Conservation (phyloP, 2,113 vertebrate species). For the Lamprologus lemairii region DNA sequence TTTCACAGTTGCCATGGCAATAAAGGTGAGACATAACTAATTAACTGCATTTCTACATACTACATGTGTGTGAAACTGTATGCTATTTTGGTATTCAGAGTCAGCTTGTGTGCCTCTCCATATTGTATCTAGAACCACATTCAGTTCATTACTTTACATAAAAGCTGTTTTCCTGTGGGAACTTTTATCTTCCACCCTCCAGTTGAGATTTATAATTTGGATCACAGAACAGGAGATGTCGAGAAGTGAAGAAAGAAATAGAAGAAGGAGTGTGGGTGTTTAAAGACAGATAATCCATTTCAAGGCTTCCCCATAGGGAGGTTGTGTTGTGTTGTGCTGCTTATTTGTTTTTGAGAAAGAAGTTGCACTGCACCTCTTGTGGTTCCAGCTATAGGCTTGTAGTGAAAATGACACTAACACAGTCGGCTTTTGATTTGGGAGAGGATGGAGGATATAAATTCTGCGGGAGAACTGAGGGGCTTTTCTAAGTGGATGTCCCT, state of each 20-base stretch:
- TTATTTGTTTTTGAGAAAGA: constrained; percentile 57
- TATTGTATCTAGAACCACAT: background rate
- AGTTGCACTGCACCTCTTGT: constrained; percentile 33
- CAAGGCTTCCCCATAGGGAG: constrained; percentile 48
- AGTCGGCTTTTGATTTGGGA: constrained; percentile 33
- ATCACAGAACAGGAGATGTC: constrained; percentile 52
- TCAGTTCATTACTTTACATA: constrained; percentile 35
- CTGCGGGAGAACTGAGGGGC: background rate
- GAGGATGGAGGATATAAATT: constrained; percentile 24
- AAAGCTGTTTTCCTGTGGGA: constrained; percentile 50
- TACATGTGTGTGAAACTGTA: background rate
- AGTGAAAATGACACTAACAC: constrained; percentile 36
- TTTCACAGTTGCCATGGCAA: background rate
- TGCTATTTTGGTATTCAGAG: background rate
- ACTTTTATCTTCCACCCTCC: constrained; percentile 55
- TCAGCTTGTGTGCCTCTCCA: background rate
- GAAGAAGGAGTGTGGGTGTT: constrained; percentile 55
- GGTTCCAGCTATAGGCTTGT: constrained; percentile 7
- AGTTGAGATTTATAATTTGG: constrained; percentile 66
- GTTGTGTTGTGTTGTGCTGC: constrained; percentile 43
- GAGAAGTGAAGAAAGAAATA: constrained; percentile 24
- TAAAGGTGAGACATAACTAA: background rate
- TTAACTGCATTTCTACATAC: background rate
- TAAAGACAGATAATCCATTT: constrained; percentile 68
- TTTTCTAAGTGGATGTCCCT: constrained; percentile 34